Evolutionary conservation across 2,888 invertebrate genomes (phyloP), one percentile per base, ranked within the genome.

Genomic region (Polydrusus tereticollis): DNA sequence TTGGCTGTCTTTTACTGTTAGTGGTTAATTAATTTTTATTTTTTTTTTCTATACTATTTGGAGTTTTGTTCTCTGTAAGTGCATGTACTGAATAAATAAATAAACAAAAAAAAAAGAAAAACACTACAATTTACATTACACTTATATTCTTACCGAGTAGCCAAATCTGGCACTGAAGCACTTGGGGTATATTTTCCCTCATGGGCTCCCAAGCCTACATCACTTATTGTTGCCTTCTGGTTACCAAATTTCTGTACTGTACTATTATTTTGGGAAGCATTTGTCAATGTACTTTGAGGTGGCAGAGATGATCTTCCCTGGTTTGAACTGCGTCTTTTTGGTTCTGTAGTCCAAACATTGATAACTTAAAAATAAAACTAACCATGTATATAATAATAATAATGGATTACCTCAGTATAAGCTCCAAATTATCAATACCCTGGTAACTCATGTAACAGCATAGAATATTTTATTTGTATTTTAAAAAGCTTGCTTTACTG

Each of bases 341-440:
- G 90, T 79, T 92, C 93, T 72, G 93, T 93, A 1, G 94, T 93
- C 96, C 96, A 96, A 23, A 95, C 94, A 87, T 94, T 94, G 77
- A 94, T 94, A 81, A 94, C 94, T 94, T 47, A 52, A 76, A 76
- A 41, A 4, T 16, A 6, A 41, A 41, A 41, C 14, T 16, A 5
- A 38, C 14, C n/a, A 14, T 38, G 4, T 14, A 3, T 12, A 38
- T 2, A 14, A 38, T 14, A 14, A 2, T 38, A 14, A 14, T 38
- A 38, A 1, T 33, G n/a, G n/a, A 33, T 33, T 7, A 7, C 8
- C 33, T 33, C 10, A 33, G 8, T 10, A 33, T 7, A 33, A 2
- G 33, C 7, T 12, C 1, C 7, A 33, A 12, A 7, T 12, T 33
- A 6, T 10, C 33, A 10, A 10, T 10, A 12, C 36, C 4, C 33